Evolutionary conservation across 2,888 invertebrate genomes (phyloP).

Genomic region (Pseudococcus longispinus): DNA sequence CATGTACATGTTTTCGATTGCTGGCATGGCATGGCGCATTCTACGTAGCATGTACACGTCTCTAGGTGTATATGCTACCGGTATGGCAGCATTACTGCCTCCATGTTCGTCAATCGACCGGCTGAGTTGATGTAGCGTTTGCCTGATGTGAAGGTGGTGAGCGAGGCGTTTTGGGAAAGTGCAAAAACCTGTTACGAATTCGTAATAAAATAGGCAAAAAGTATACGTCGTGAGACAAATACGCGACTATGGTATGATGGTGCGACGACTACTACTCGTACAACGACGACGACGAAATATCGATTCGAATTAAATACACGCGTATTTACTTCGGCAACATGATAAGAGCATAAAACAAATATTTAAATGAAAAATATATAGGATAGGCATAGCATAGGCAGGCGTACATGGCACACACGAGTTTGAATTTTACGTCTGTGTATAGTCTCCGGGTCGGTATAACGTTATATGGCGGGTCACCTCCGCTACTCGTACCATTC

Average conservation of each 20-base stretch:
- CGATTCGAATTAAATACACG: constrained; percentile 31
- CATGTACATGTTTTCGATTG: not conserved
- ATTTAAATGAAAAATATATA: constrained; percentile 22
- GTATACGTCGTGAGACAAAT: not conserved
- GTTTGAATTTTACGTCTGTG: not conserved
- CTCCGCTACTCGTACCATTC: not conserved
- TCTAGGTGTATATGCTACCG: too few relatives aligned
- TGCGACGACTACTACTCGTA: not conserved
- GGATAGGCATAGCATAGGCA: too few relatives aligned
- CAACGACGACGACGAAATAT: not conserved
- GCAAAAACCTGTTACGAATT: constrained; percentile 23
- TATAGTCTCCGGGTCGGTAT: not conserved
- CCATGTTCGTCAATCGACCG: not conserved
- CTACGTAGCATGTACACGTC: too few relatives aligned
- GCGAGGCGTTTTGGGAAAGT: constrained; percentile 5
- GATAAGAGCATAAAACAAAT: constrained; percentile 34
- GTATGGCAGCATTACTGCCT: not conserved
- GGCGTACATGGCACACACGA: not conserved
- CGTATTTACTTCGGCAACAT: constrained; percentile 23
- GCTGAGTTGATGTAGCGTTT: too few relatives aligned
- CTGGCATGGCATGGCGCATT: too few relatives aligned
- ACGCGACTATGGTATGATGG: not conserved
- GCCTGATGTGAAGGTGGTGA: not conserved
- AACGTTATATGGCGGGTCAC: not conserved
- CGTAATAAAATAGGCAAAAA: constrained; percentile 13